Evolutionary conservation across 2,113 vertebrate genomes (phyloP).

Genomic region (Actinemys pallida): DNA sequence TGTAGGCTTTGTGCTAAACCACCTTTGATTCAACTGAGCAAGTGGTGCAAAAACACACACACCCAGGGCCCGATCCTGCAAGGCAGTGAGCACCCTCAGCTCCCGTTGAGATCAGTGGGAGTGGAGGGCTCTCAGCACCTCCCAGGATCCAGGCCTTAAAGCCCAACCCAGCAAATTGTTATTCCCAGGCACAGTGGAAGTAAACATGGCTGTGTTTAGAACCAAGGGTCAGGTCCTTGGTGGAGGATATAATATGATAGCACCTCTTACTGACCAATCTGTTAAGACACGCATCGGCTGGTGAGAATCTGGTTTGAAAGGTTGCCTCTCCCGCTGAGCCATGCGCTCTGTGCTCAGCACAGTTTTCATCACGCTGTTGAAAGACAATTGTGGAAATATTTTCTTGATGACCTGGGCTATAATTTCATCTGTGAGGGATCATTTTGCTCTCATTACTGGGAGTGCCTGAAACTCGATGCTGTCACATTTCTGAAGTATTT

Average conservation of each 20-base stretch:
- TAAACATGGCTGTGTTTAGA: not conserved
- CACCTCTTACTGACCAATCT: not conserved
- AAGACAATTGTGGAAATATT: constrained; percentile 1
- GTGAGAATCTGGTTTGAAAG: not conserved
- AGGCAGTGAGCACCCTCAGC: not conserved
- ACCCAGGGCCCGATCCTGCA: not conserved
- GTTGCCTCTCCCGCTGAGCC: not conserved
- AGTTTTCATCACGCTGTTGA: fast-evolving
- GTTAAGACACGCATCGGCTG: not conserved
- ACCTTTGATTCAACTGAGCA: too few relatives aligned
- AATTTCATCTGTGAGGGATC: constrained; percentile 41
- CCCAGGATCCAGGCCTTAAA: not conserved
- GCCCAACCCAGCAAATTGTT: not conserved
- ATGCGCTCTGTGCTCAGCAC: fast-evolving
- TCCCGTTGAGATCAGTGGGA: not conserved
- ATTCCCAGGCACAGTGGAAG: not conserved
- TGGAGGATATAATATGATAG: not conserved
- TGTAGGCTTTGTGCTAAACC: too few relatives aligned
- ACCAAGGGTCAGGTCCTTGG: not conserved
- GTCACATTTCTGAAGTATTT: constrained; percentile 48
- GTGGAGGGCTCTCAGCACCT: not conserved
- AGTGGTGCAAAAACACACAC: not conserved
- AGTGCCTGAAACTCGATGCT: constrained; percentile 63
- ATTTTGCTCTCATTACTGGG: not conserved
- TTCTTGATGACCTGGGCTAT: not conserved